Evolutionary conservation across 2,797 vertebrate species (phyloP).

Genomic region (Sylvia borin): DNA sequence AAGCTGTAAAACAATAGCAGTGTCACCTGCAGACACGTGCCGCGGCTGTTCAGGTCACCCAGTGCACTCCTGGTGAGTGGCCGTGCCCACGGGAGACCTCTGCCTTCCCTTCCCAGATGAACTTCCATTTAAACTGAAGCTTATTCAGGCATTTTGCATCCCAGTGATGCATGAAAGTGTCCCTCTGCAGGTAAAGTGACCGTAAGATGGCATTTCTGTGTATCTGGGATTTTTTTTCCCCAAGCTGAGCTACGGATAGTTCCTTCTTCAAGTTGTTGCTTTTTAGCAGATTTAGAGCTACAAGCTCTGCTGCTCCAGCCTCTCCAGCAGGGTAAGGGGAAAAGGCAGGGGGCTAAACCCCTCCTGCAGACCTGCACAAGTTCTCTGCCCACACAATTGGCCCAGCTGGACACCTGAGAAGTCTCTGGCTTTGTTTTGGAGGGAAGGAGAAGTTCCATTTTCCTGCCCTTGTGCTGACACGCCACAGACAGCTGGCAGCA

Average conservation of each 20-base stretch:
- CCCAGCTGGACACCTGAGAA: neutral
- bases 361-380: neutral
- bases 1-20: neutral
- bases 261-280: neutral
- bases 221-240: neutral
- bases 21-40: neutral
- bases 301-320: neutral
- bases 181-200: conserved; percentile 27
- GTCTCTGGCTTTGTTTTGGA: neutral
- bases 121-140: neutral
- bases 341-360: neutral
- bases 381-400: neutral
- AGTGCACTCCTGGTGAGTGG: neutral
- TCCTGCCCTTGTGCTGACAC: neutral
- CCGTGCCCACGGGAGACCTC: neutral
- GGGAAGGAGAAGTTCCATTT: neutral
- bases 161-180: conserved; percentile 18
- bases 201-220: neutral
- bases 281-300: neutral
- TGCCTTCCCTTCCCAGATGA: neutral
- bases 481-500: neutral
- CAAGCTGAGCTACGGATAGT: neutral
- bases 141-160: conserved; percentile 4
- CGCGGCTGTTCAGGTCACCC: neutral
- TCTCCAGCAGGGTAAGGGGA: neutral